A percentile compares a stretch with the other conserved stretches of the same genome.
These are phyloP conservation scores for Clarias platycephalus DNA, from an alignment of 2,797 vertebrate genomes.

Conservation along the genomic window DNA sequence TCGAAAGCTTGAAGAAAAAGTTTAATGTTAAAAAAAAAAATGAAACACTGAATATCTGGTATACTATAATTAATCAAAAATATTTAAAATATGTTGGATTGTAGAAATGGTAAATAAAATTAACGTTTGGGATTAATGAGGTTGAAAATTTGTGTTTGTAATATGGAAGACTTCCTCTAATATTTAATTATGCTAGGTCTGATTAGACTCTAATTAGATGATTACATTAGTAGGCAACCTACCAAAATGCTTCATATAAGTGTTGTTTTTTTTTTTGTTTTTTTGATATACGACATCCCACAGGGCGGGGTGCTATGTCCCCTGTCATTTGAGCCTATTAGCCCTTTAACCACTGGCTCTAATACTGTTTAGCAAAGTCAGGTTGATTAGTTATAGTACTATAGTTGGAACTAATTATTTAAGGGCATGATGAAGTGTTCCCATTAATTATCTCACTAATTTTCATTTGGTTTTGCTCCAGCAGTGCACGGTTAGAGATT, in stretches of 20 bases:
- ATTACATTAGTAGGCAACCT: constrained; percentile 2
- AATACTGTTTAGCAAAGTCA: constrained; percentile 7
- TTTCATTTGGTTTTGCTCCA: constrained; percentile 18
- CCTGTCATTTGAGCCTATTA: constrained; percentile 10
- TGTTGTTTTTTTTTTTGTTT: too few relatives aligned
- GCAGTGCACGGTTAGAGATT: constrained; percentile 13
- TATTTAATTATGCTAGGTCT: background rate
- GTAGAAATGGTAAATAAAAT: background rate
- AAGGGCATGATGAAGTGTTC: constrained; percentile 10
- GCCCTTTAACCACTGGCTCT: constrained; percentile 7
- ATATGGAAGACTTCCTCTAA: background rate
- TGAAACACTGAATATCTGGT: background rate
- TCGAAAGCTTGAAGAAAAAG: background rate
- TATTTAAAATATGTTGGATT: background rate
- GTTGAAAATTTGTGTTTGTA: background rate
- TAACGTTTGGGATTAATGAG: background rate
- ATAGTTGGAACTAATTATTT: constrained; percentile 13
- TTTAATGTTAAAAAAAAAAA: background rate
- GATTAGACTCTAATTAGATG: constrained; percentile 18
- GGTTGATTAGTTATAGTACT: constrained; percentile 20
- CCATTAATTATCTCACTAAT: constrained; percentile 17
- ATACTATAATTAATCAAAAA: background rate
- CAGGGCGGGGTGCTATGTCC: background rate
- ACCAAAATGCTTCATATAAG: background rate
- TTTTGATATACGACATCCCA: background rate